Evolutionary conservation across 2,888 invertebrate genomes (phyloP), one percentile per base, ranked within the genome.

Genomic region (Epicampocera succincta): DNA sequence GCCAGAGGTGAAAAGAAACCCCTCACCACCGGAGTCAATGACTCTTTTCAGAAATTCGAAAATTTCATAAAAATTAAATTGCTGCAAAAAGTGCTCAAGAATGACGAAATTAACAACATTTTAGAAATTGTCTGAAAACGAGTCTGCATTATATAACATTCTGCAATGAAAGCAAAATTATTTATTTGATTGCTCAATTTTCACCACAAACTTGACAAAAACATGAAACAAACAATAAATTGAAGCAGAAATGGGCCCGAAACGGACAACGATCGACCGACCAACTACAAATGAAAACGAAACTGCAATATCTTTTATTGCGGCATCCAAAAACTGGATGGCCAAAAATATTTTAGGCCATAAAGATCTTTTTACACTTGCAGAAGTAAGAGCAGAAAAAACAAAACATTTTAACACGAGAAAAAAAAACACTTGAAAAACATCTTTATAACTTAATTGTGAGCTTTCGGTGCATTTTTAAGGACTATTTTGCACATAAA

Each of bases 101-200:
- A 68, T 66, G 40, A 52, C 8, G 21, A 29, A 76, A 15, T 44
- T 54, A 63, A 58, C 56, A 17, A 46, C 52, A 72, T 72, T 78
- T 66, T 50, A 46, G 13, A 72, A 56, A 78, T 78, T 60, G 72
- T 46, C 33, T 9, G 1, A 52, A 78, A 78, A 58, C 42, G 15
- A 65, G 13, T 72, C 25, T 56, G 44, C 48, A 38, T 73, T 77
- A 69, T 65, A 65, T 52, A 81, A 81, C 81, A 77, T 80, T 83
- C 58, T 63, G 48, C 60, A 84, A 81, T 58, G 84, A 85, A 85
- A 85, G 78, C 84, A 80, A 85, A 85, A 84, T 84, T 84, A 83
- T 85, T 84, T 80, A 68, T 76, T 85, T 85, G 84, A 85, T 85
- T 85, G 84, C 85, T 85, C 80, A 84, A 85, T 84, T 85, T 85